These are phyloP conservation scores for Platanista minor DNA, from an alignment of 2,113 vertebrate genomes.

Conservation along the genomic window DNA sequence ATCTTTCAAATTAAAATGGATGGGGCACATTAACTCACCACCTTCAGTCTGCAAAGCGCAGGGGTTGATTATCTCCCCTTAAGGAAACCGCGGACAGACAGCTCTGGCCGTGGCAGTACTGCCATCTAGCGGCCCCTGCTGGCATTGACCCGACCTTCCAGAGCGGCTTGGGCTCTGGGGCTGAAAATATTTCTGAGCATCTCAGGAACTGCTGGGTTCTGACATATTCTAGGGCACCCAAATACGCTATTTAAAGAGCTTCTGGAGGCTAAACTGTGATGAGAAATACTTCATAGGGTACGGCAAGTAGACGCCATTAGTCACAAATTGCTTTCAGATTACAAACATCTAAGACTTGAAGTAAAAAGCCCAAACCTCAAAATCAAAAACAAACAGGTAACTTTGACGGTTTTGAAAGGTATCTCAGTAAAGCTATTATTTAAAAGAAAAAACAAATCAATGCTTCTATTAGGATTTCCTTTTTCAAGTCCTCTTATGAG, in stretches of 20 bases:
- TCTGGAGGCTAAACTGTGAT: rapidly evolving
- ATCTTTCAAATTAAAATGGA: neutral
- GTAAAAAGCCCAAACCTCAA: neutral
- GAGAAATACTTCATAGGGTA: rapidly evolving
- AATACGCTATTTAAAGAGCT: rapidly evolving
- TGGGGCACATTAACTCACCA: neutral
- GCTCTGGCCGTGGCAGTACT: neutral
- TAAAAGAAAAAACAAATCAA: neutral
- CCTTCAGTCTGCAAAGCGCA: neutral
- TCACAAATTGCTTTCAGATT: neutral
- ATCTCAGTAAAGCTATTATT: rapidly evolving
- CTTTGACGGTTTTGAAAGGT: rapidly evolving
- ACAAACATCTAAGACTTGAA: neutral
- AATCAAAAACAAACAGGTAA: neutral
- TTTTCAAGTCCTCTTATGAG: rapidly evolving
- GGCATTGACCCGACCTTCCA: rapidly evolving
- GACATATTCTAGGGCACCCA: neutral
- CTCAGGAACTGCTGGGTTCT: rapidly evolving
- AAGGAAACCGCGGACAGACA: neutral
- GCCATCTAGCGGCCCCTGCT: conserved; percentile 47
- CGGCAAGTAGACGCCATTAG: rapidly evolving
- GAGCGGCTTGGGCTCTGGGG: neutral
- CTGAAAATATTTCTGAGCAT: too few relatives aligned
- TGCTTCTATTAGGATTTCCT: rapidly evolving
- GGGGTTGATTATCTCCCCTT: neutral